Base-by-base conservation (phyloP, 2,888 invertebrate species). In the Allacma fusca region DNA sequence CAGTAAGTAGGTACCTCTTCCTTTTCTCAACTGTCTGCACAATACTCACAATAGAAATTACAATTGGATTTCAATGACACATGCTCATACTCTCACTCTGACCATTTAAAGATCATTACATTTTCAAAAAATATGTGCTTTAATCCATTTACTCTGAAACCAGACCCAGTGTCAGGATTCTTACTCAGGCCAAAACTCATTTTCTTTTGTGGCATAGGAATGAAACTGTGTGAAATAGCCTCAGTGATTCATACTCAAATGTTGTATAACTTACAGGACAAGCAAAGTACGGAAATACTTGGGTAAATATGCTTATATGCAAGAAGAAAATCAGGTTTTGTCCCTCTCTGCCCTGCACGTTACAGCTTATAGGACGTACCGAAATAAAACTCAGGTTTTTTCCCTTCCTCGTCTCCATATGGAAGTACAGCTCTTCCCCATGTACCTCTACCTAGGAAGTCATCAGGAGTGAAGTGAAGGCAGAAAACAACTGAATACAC, bases 301-400 rank as follows among this genome's bases (percentile, higher is more conserved):
- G 59, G 59, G 59, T 59, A 21, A 59, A 23, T 5, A n/a, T 59
- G 59, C 24, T 9, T 59, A 59, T 59, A n/a, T 44, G 24, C 26
- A 50, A 57, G 71, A 72, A 57, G 71, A 72, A 72, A 72, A 72
- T 72, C 71, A 72, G 59, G 71, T 72, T 34, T 34, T 34, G 34
- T 9, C 34, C 34, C 34, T 4, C n/a, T n/a, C n/a, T n/a, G n/a
- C n/a, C n/a, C 34, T 34, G 34, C 34, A 34, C 5, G 34, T 34
- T 34, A 4, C 34, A 7, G 34, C 34, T 34, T 34, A 34, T 7
- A 34, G 34, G 34, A 34, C 5, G 34, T 9, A 34, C 34, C 34
- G 34, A 34, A 34, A 34, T 34, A 34, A 7, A n/a, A n/a, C n/a
- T n/a, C n/a, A n/a, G n/a, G n/a, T n/a, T n/a, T n/a, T n/a, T 70